Evolutionary conservation across 2,797 vertebrate genomes (phyloP).

Genomic region (Anisognathus igniventris): DNA sequence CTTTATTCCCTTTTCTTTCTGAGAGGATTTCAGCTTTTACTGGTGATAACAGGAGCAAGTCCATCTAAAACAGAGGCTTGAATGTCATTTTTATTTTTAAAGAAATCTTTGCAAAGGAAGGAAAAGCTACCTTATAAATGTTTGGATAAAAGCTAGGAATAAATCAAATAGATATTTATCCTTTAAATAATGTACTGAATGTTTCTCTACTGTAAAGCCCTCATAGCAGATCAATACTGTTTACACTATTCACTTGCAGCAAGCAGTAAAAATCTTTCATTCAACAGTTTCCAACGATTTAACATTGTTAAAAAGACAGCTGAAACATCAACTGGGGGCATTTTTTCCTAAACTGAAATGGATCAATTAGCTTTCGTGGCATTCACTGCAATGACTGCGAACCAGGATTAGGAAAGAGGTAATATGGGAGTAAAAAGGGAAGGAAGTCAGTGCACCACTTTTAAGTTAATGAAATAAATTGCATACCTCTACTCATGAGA

Average conservation of each 20-base stretch:
- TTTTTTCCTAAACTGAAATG: conserved; percentile 65
- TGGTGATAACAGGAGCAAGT: conserved; percentile 24
- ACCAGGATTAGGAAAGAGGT: neutral
- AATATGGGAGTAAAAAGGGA: neutral
- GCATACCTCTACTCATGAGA: neutral
- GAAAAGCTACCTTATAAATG: conserved; percentile 29
- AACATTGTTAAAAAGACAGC: conserved; percentile 70
- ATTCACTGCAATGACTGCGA: neutral
- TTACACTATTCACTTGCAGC: conserved; percentile 65
- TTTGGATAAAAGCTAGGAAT: conserved; percentile 49
- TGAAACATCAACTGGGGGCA: conserved; percentile 43
- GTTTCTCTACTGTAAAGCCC: conserved; percentile 53
- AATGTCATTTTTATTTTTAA: conserved; percentile 2
- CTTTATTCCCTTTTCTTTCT: neutral
- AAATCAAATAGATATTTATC: conserved; percentile 70
- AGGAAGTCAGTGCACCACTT: conserved; percentile 21
- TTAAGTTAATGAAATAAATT: conserved; percentile 59
- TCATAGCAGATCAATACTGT: conserved; percentile 72
- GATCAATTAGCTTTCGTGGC: conserved; percentile 48
- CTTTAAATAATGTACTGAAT: conserved; percentile 65
- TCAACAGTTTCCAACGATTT: conserved; percentile 65
- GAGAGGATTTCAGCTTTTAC: conserved; percentile 17
- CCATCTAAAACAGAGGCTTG: neutral
- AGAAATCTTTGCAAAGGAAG: conserved; percentile 15
- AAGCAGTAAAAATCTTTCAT: conserved; percentile 68